Evolutionary conservation across 2,888 invertebrate genomes (phyloP), one percentile per base, ranked within the genome.

Genomic region (Pollenia amentaria): DNA sequence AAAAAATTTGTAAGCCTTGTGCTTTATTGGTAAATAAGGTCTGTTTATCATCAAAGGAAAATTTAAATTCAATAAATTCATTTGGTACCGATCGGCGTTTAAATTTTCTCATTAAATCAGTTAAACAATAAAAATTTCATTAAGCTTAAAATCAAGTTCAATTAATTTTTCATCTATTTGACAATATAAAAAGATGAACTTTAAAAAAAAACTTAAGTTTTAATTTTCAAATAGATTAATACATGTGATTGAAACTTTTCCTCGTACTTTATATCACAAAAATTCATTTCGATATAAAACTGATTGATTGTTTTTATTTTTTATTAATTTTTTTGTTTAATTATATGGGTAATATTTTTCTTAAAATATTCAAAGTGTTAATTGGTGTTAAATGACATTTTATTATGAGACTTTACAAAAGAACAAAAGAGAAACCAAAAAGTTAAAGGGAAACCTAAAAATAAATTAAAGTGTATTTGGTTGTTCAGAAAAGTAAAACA

Each of bases 361-460:
- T 53, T 60, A 62, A 69, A 53, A 53, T 82, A 82, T 82, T 82
- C n/a, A 75, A 67, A 67, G 75, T 82, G 67, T 82, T 75, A 75
- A 53, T 82, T 82, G 69, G 76, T 82, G 82, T 76, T 76, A 62
- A 82, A 82, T 82, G 75, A 69, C 51, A 75, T 82, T 69, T 76
- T 53, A 60, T 60, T 60, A 69, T 82, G 82, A 69, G 51, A 82
- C 42, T 69, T 82, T 62, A 67, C 46, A 46, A 44, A 57, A 67
- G 40, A 18, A 55, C 4, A 16, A 75, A 42, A 38, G 9, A 38
- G 40, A 46, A 44, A 44, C 2, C 8, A 14, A 80, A 18, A 6
- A 29, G 29, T 29, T 29, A 1, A 29, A 8, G 0, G 18, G 12
- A 29, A 29, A 40, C 16, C 9, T 57, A n/a, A 60, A 65, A 14